These are phyloP conservation scores for Trimorus sp. DNA, from an alignment of 2,888 invertebrate species.

Conservation along the genomic window DNA sequence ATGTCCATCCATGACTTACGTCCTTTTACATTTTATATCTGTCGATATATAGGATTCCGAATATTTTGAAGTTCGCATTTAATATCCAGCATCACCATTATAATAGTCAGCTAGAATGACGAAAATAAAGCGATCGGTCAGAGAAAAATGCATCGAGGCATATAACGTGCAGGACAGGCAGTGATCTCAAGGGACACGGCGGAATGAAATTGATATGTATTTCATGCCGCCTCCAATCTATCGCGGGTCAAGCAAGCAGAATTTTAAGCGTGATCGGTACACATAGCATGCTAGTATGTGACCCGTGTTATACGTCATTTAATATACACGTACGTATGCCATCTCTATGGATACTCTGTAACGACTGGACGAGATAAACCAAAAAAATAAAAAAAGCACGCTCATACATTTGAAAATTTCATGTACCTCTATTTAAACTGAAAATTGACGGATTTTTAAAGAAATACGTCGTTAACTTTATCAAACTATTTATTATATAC, in stretches of 20 bases:
- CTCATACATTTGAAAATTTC: too few relatives aligned
- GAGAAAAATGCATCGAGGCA: constrained; percentile 67
- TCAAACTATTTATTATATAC: too few relatives aligned
- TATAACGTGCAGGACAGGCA: constrained; percentile 55
- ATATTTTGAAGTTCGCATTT: not conserved
- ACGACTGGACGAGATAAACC: too few relatives aligned
- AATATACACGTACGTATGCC: constrained; percentile 61
- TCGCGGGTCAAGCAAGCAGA: constrained; percentile 81
- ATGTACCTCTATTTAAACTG: too few relatives aligned
- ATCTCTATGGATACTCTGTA: too few relatives aligned
- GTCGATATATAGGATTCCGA: too few relatives aligned
- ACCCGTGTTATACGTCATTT: constrained; percentile 45
- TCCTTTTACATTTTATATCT: too few relatives aligned
- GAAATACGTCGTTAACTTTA: too few relatives aligned
- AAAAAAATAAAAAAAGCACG: too few relatives aligned
- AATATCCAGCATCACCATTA: constrained; percentile 47
- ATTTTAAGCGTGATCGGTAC: constrained; percentile 80
- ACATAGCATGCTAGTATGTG: constrained; percentile 53
- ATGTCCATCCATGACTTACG: too few relatives aligned
- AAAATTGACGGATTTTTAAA: too few relatives aligned
- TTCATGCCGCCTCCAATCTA: constrained; percentile 80
- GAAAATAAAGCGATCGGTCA: constrained; percentile 59
- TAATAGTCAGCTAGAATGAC: constrained; percentile 57
- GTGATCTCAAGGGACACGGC: constrained; percentile 74
- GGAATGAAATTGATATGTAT: constrained; percentile 81